phyloP scores from a whole-genome alignment of 1,140 invertebrate genomes.

The Bombus terrestris region DNA sequence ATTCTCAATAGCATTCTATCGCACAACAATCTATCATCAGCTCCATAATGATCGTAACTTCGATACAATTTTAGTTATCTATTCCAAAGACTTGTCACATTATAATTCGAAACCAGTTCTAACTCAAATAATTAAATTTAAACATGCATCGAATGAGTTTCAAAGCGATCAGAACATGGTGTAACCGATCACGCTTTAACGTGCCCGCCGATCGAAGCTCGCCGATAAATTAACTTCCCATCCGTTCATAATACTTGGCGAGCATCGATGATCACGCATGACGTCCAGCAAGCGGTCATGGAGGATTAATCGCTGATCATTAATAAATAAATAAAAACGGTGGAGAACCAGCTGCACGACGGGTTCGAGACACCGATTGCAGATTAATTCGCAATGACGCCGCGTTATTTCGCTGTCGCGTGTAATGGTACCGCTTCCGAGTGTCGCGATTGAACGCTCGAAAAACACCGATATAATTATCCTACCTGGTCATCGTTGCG shows the following conservation, averaged over 20 bases:
- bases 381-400: conserved; percentile 62
- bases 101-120: not conserved
- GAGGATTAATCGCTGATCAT: conserved; percentile 26
- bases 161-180: not conserved
- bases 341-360: not conserved
- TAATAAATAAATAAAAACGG: conserved; percentile 27
- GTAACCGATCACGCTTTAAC: conserved; percentile 11
- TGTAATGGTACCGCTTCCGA: conserved; percentile 42
- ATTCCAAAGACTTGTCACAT: not conserved
- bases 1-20: not conserved
- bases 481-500: not conserved
- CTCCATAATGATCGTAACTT: not conserved
- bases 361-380: not conserved
- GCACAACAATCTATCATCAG: not conserved
- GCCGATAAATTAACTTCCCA: conserved; percentile 35
- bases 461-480: conserved; percentile 45
- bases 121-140: not conserved
- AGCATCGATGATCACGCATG: conserved; percentile 17
- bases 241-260: not conserved
- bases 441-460: conserved; percentile 25
- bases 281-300: conserved; percentile 15
- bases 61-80: not conserved
- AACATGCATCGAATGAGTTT: not conserved
- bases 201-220: not conserved
- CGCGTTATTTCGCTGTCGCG: conserved; percentile 38